These are phyloP conservation scores for Nephrocerus scutellatus DNA, from an alignment of 2,888 invertebrate genomes.

Conservation along the genomic window DNA sequence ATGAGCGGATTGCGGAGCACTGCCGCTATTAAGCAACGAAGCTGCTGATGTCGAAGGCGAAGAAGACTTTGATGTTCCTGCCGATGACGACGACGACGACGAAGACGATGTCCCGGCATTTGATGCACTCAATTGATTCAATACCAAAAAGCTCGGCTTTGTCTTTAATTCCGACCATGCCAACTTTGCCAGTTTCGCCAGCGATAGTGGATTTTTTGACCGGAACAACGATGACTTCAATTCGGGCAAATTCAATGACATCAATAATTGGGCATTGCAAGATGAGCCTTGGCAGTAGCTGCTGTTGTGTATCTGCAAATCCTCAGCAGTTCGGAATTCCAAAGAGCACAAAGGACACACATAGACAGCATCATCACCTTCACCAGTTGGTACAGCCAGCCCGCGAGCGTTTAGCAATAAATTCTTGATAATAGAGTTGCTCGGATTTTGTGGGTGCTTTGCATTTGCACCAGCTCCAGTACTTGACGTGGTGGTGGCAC, in stretches of 20 bases:
- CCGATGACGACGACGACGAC: slow-evolving; percentile 8
- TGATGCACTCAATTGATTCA: slow-evolving; percentile 43
- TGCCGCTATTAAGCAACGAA: slow-evolving; percentile 10
- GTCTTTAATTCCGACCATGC: slow-evolving; percentile 47
- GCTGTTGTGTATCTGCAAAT: slow-evolving; percentile 70
- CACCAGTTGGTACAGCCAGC: slow-evolving; percentile 49
- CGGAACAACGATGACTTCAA: slow-evolving; percentile 49
- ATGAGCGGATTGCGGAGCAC: slow-evolving; percentile 6
- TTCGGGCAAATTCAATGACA: slow-evolving; percentile 54
- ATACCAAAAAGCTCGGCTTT: slow-evolving; percentile 55
- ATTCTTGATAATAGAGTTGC: slow-evolving; percentile 69
- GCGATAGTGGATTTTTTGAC: slow-evolving; percentile 37
- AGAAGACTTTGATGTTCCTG: slow-evolving; percentile 3
- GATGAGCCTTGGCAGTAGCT: slow-evolving; percentile 70
- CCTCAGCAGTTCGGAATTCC: slow-evolving; percentile 72
- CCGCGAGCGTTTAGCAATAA: slow-evolving; percentile 64
- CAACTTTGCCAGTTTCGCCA: slow-evolving; percentile 36
- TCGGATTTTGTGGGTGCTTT: slow-evolving; percentile 59
- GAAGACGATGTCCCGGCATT: slow-evolving; percentile 29
- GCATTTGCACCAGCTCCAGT: slow-evolving; percentile 21
- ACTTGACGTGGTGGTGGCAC: slow-evolving; percentile 9
- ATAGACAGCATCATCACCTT: slow-evolving; percentile 58
- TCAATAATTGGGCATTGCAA: slow-evolving; percentile 47
- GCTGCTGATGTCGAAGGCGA: slow-evolving; percentile 9
- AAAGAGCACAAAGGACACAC: slow-evolving; percentile 72